These are phyloP conservation scores for Eciton burchellii DNA, from an alignment of 1,140 invertebrate species.

Conservation along the genomic window DNA sequence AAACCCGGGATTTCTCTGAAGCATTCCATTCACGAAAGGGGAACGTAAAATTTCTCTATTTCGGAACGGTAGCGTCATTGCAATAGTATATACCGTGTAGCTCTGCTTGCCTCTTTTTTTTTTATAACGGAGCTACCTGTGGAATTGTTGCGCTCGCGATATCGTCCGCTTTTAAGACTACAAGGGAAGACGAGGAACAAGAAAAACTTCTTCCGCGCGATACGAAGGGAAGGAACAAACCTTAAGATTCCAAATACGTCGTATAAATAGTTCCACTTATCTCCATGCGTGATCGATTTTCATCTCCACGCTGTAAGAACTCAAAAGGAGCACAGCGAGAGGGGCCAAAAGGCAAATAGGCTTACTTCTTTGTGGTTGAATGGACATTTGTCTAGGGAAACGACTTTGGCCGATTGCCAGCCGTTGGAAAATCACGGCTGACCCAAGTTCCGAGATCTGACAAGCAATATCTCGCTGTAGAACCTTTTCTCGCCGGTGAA, in stretches of 20 bases:
- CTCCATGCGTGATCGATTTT: constrained; percentile 63
- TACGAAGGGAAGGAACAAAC: not conserved
- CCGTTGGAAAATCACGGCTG: constrained; percentile 66
- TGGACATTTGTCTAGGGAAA: constrained; percentile 75
- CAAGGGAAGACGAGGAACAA: not conserved
- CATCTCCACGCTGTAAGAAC: not conserved
- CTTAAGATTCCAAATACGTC: constrained; percentile 23
- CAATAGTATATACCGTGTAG: constrained; percentile 9
- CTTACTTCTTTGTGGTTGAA: constrained; percentile 68
- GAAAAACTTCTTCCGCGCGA: not conserved
- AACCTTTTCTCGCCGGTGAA: constrained; percentile 4
- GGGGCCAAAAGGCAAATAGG: constrained; percentile 71
- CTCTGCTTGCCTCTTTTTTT: no score
- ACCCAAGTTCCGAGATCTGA: constrained; percentile 63
- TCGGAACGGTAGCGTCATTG: constrained; percentile 16
- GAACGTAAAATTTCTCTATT: constrained; percentile 27
- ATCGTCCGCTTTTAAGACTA: constrained; percentile 29
- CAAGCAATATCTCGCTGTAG: constrained; percentile 65
- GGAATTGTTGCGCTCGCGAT: constrained; percentile 22
- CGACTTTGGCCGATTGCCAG: constrained; percentile 68
- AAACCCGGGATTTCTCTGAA: constrained; percentile 18
- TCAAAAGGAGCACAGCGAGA: constrained; percentile 45
- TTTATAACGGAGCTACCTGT: constrained; percentile 23
- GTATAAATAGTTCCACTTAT: not conserved
- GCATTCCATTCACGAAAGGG: not conserved